Evolutionary conservation across 2,113 vertebrate genomes (phyloP).

Genomic region (Macroglossus sobrinus): DNA sequence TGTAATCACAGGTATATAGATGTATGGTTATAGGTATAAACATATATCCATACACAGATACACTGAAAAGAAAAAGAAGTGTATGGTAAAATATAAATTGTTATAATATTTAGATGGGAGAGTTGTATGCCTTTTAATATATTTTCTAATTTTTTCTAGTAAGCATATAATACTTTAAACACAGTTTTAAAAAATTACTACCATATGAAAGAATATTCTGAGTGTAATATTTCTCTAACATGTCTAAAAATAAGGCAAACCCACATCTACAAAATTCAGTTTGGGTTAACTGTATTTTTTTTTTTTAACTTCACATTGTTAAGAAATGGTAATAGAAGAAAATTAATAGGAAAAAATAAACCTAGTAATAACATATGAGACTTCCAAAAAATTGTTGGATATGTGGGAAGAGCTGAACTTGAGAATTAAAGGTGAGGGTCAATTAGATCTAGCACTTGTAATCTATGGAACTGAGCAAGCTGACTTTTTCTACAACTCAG

Average conservation of each 20-base stretch:
- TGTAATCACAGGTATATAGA: background rate
- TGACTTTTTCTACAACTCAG: background rate
- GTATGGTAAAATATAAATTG: background rate
- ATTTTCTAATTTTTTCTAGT: conserved; percentile 3
- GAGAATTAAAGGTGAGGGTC: background rate
- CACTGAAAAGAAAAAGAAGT: background rate
- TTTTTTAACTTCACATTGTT: background rate
- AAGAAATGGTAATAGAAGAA: background rate
- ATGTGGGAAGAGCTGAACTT: background rate
- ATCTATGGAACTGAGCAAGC: background rate
- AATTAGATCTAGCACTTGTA: background rate
- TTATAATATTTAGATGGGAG: background rate
- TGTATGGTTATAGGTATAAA: background rate
- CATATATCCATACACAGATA: background rate
- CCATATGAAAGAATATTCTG: background rate
- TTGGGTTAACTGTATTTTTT: background rate
- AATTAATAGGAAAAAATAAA: background rate
- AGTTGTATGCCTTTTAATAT: background rate
- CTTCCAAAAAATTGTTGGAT: background rate
- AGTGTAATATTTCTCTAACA: background rate
- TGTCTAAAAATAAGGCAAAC: background rate
- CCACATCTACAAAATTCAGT: background rate
- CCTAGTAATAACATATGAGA: background rate
- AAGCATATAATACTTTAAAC: background rate
- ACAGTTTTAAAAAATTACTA: background rate